Conservation (phyloP, 2,888 invertebrate species). For the Cyaniris semiargus region DNA sequence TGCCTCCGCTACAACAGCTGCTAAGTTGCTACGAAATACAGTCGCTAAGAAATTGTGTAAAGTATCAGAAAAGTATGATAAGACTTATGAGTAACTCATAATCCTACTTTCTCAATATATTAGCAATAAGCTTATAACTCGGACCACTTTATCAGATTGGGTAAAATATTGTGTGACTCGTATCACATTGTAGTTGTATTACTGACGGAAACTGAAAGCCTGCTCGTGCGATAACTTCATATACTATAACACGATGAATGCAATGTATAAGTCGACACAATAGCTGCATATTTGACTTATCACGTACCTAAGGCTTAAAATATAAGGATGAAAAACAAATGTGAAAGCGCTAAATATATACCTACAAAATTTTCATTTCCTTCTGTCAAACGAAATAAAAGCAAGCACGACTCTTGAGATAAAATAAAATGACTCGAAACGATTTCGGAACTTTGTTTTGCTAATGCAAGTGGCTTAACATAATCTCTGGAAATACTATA, state of each 20-base stretch:
- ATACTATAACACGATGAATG: conserved; percentile 23
- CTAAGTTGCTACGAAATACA: no score
- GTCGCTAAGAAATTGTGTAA: no score
- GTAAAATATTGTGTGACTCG: conserved; percentile 55
- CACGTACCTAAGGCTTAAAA: background rate
- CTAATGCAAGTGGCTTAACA: conserved; percentile 40
- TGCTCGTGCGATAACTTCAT: conserved; percentile 57
- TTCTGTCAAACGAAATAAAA: background rate
- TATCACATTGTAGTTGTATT: conserved; percentile 45
- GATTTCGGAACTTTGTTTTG: conserved; percentile 40
- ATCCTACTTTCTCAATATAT: background rate
- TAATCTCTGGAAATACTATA: conserved; percentile 44
- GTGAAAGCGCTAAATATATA: background rate
- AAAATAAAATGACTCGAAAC: conserved; percentile 41
- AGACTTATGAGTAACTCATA: no score
- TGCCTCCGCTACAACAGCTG: no score
- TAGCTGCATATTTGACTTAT: background rate
- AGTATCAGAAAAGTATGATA: no score
- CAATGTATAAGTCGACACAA: background rate
- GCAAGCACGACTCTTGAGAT: background rate
- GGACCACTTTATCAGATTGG: conserved; percentile 39
- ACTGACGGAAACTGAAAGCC: conserved; percentile 57
- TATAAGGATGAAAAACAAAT: background rate
- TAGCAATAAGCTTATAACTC: conserved; percentile 17
- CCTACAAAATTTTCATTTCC: background rate